Base-by-base conservation (phyloP, 2,888 invertebrate species). In the Tetrapedia diversipes region DNA sequence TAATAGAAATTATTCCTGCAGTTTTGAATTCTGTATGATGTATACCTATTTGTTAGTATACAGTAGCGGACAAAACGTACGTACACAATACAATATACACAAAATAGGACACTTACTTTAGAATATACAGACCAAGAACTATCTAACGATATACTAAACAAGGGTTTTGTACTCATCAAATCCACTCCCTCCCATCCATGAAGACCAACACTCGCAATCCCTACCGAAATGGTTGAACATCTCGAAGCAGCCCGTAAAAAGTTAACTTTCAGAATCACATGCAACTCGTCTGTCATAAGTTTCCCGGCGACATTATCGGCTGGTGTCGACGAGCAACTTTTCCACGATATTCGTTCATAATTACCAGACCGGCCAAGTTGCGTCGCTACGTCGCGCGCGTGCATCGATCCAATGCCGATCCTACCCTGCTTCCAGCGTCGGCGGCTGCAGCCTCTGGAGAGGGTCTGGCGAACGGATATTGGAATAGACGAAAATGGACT, bases 401-500 rank as follows among this genome's bases (percentile, higher is more conserved):
- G 51, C 37, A 74, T 70, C 74, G 64, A 70, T 74, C 57, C 65
- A 37, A 32, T 39, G 27, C 32, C 60, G 54, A 61, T 49, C 29
- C 61, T 41, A 57, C 41, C 56, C 63, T 32, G 49, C 70, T 75
- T 70, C 56, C 37, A 19, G 16, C 39, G 16, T 16, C 4, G 24
- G 34, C 39, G 19, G 49, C 29, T 51, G 56, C 49, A 51, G 10
- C 39, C 39, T 63, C 41, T 53, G 45, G 56, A 59, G 34, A 59
- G 43, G 14, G 22, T 47, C 77, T 73, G 39, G 49, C 27, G 16
- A 73, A 70, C 71, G 77, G 73, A 79, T 73, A 79, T 77, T 79
- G 73, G 77, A 74, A 70, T 49, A 63, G 59, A 70, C 66, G 77
- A 79, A 77, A 73, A 70, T 77, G 73, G 47, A 68, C 68, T 39